Conservation (phyloP, 1,140 invertebrate genomes). For the Drosophila kikkawai region DNA sequence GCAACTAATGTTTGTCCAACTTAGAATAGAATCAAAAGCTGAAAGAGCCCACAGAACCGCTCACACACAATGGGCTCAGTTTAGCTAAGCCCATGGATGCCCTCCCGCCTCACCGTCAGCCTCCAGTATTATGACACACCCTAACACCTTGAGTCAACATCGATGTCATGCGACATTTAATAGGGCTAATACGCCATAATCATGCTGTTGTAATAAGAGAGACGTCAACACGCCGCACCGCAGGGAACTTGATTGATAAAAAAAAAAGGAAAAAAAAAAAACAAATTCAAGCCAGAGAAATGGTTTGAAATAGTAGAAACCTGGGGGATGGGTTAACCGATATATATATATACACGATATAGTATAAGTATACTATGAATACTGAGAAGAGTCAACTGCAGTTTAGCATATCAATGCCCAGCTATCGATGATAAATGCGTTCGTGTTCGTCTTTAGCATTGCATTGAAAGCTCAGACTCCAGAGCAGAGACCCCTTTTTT, state of each 20-base stretch:
- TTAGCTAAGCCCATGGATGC: conserved; percentile 14
- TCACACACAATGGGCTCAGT: not conserved
- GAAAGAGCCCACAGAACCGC: not conserved
- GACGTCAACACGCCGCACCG: conserved; percentile 78
- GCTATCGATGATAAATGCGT: conserved; percentile 59
- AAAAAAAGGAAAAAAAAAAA: conserved; percentile 18
- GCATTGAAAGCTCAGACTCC: conserved; percentile 22
- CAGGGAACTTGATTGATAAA: conserved; percentile 79
- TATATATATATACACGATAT: conserved; percentile 14
- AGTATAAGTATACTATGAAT: conserved; percentile 17
- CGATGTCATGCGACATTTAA: conserved; percentile 66
- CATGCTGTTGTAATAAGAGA: conserved; percentile 79
- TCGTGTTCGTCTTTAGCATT: conserved; percentile 51
- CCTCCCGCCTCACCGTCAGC: not conserved
- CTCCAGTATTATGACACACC: conserved; percentile 66
- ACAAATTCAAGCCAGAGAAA: conserved; percentile 20
- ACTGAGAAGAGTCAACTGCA: conserved; percentile 51
- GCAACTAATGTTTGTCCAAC: conserved; percentile 2
- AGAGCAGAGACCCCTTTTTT: conserved; percentile 1
- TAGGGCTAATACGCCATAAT: conserved; percentile 79
- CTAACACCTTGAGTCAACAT: conserved; percentile 59
- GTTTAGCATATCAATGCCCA: conserved; percentile 61
- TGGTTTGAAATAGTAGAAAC: conserved; percentile 1
- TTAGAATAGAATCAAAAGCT: not conserved
- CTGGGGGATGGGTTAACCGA: conserved; percentile 27